phyloP scores from a whole-genome alignment of 2,797 vertebrate genomes.

The Protosalanx chinensis region DNA sequence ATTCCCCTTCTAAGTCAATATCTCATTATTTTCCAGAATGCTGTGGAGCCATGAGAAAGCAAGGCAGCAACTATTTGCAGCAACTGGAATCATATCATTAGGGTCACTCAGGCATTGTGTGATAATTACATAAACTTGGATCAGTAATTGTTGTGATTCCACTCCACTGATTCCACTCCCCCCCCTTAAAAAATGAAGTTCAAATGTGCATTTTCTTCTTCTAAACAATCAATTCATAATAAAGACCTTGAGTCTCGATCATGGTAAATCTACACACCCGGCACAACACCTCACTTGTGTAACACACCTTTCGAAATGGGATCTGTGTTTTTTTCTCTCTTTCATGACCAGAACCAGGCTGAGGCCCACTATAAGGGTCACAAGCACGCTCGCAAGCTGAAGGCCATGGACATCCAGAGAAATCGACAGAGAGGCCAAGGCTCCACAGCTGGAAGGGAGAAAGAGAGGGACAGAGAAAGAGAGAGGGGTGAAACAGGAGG shows the following conservation, averaged over 20 bases:
- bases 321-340: constrained; percentile 3
- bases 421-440: constrained; percentile 72
- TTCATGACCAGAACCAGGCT: constrained; percentile 82
- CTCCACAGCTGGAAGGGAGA: constrained; percentile 29
- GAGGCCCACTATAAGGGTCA: constrained; percentile 98
- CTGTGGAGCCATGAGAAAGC: constrained; percentile 42
- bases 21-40: constrained; percentile 33
- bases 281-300: neutral
- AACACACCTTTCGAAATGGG: neutral
- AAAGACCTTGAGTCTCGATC: neutral
- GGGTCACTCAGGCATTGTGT: neutral
- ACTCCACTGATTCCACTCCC: neutral
- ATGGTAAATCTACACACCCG: neutral
- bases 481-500: constrained; percentile 32
- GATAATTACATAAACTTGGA: neutral
- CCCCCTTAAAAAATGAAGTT: neutral
- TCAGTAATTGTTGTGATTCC: neutral
- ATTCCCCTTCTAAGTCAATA: constrained; percentile 46
- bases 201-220: neutral
- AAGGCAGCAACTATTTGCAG: constrained; percentile 8
- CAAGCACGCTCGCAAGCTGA: constrained; percentile 90
- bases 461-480: constrained; percentile 27
- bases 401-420: constrained; percentile 85
- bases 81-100: constrained; percentile 17
- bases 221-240: neutral